Percentiles rank a stretch among this genome's conserved stretches.
phyloP scores from a whole-genome alignment of 2,797 vertebrate genomes.

The Danio tinwini region DNA sequence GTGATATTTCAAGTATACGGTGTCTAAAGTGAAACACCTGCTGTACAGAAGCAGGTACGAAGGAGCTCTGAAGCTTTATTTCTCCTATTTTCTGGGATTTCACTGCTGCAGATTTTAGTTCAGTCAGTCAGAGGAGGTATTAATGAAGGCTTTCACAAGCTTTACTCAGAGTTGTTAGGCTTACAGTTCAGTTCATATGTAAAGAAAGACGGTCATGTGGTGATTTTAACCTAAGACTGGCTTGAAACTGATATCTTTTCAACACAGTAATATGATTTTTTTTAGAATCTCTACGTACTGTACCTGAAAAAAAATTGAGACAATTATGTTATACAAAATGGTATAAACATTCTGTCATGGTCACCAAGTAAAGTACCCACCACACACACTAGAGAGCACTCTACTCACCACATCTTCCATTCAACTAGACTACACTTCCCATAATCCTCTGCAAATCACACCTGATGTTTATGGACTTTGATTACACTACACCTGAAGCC shows the following conservation, averaged over 20 bases:
- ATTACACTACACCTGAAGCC: too few species aligned
- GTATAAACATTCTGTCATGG: background rate
- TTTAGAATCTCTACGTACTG: background rate
- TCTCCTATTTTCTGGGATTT: slow-evolving; percentile 3
- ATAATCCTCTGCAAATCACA: too few species aligned
- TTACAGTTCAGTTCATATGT: background rate
- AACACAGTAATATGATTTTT: background rate
- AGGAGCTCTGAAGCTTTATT: background rate
- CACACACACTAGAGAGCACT: too few species aligned
- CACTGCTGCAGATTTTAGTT: background rate
- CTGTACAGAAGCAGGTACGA: background rate
- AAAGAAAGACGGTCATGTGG: background rate
- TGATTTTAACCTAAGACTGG: background rate
- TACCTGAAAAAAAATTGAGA: background rate
- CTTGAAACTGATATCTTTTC: background rate
- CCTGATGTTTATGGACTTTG: too few species aligned
- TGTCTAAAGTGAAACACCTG: background rate
- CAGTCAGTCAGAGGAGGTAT: background rate
- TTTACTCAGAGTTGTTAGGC: background rate
- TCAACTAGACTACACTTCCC: too few species aligned
- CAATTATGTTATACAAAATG: background rate
- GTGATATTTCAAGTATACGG: background rate
- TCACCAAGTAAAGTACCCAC: too few species aligned
- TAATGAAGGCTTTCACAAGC: background rate
- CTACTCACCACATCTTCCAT: too few species aligned